These are phyloP conservation scores for Lates calcarifer DNA, from an alignment of 2,113 vertebrate species.

Conservation along the genomic window DNA sequence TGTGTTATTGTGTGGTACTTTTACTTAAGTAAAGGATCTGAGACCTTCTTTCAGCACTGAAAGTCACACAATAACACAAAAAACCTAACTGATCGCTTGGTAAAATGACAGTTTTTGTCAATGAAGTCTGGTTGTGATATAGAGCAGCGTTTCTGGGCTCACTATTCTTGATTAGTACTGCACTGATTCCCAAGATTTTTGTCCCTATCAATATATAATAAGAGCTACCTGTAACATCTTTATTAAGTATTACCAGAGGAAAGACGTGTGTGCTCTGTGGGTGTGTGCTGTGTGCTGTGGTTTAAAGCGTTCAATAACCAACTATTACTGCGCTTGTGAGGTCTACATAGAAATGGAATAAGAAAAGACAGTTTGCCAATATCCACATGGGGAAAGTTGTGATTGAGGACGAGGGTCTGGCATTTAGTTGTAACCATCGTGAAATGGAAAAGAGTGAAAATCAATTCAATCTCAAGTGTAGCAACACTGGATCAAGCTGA, in stretches of 20 bases:
- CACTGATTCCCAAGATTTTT: too few relatives aligned
- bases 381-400: constrained; percentile 11
- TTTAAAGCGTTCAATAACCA: neutral
- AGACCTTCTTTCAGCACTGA: too few relatives aligned
- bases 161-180: too few relatives aligned
- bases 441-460: constrained; percentile 46
- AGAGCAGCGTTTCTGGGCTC: too few relatives aligned
- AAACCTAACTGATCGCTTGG: too few relatives aligned
- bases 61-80: too few relatives aligned
- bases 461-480: constrained; percentile 36
- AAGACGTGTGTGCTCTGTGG: constrained; percentile 18
- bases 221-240: constrained; percentile 7
- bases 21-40: too few relatives aligned
- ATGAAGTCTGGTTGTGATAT: too few relatives aligned
- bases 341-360: neutral
- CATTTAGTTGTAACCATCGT: constrained; percentile 21
- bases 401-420: constrained; percentile 29
- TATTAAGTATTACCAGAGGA: neutral
- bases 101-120: too few relatives aligned
- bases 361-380: constrained; percentile 31
- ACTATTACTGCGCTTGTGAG: neutral
- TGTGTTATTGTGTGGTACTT: too few relatives aligned
- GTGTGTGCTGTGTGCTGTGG: constrained; percentile 2
- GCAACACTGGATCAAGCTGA: neutral
- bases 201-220: too few relatives aligned